These are phyloP conservation scores for Natrix natrix DNA, from an alignment of 2,797 vertebrate species.

Conservation along the genomic window DNA sequence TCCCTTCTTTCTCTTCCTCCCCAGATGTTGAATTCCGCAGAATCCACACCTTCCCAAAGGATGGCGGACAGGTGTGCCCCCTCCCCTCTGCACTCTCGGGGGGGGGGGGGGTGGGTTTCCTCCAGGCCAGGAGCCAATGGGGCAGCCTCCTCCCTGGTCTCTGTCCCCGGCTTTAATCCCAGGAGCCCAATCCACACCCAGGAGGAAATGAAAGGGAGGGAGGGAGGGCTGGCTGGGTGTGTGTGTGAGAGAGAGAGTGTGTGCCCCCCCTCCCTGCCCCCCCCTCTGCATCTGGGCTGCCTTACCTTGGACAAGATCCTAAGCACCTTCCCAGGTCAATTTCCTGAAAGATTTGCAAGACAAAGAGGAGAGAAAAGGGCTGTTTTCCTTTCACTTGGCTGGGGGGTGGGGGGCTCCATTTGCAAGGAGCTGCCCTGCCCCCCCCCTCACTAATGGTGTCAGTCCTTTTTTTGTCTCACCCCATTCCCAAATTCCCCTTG, in stretches of 20 bases:
- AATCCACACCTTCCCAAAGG: background rate
- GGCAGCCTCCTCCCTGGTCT: background rate
- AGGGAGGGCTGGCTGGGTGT: background rate
- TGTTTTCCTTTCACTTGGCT: background rate
- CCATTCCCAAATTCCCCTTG: background rate
- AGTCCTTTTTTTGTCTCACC: background rate
- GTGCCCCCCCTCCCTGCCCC: background rate
- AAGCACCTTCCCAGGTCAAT: constrained; percentile 86
- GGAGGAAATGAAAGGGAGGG: background rate
- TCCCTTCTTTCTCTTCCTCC: background rate
- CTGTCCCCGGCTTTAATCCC: background rate
- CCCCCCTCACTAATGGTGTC: background rate
- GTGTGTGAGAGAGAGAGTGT: background rate
- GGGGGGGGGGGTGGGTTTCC: background rate
- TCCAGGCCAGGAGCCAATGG: background rate
- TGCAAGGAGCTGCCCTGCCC: background rate
- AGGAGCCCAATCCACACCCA: background rate
- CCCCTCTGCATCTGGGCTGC: constrained; percentile 61
- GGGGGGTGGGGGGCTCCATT: background rate
- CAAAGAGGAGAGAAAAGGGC: constrained; percentile 69
- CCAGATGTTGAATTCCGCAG: background rate
- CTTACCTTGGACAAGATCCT: constrained; percentile 83
- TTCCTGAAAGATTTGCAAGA: constrained; percentile 91
- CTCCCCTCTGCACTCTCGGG: background rate
- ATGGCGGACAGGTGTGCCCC: background rate